Conservation (phyloP, 2,797 vertebrate species). For the Sebastolobus altivelis region DNA sequence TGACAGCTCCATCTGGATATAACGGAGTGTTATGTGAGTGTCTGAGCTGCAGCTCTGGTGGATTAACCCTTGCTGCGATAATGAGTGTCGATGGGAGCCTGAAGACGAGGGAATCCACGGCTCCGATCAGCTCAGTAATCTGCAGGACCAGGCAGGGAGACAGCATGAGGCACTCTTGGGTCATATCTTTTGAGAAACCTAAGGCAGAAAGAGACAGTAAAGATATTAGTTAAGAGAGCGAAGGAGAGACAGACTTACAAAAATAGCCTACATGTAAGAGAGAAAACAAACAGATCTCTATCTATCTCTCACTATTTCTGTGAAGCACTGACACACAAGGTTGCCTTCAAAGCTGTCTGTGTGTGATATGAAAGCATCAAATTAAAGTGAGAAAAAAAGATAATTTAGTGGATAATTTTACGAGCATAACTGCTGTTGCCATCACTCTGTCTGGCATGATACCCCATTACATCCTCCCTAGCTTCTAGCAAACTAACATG, state of each 20-base stretch:
- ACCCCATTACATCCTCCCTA: background rate
- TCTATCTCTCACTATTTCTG: background rate
- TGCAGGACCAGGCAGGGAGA: background rate
- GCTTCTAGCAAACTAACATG: no score
- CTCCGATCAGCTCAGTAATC: slow-evolving; percentile 31
- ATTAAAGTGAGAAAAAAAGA: background rate
- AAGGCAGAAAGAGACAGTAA: slow-evolving; percentile 17
- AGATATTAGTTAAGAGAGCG: slow-evolving; percentile 7
- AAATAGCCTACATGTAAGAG: slow-evolving; percentile 44
- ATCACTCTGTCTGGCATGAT: background rate
- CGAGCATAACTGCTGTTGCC: background rate
- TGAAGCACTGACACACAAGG: background rate
- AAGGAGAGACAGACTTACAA: slow-evolving; percentile 30
- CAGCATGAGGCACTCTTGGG: background rate
- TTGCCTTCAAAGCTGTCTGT: slow-evolving; percentile 24
- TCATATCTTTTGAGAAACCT: background rate
- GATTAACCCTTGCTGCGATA: slow-evolving; percentile 61
- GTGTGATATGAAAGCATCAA: background rate
- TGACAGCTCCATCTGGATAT: slow-evolving; percentile 56
- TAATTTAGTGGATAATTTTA: slow-evolving; percentile 1
- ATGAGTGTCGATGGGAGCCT: slow-evolving; percentile 37
- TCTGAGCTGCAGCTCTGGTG: slow-evolving; percentile 31
- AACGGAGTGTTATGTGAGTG: slow-evolving; percentile 27
- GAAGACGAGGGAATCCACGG: slow-evolving; percentile 12
- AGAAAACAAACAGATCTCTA: slow-evolving; percentile 33